Base-by-base conservation (phyloP, 1,140 invertebrate genomes). In the Mactra quadrangularis region DNA sequence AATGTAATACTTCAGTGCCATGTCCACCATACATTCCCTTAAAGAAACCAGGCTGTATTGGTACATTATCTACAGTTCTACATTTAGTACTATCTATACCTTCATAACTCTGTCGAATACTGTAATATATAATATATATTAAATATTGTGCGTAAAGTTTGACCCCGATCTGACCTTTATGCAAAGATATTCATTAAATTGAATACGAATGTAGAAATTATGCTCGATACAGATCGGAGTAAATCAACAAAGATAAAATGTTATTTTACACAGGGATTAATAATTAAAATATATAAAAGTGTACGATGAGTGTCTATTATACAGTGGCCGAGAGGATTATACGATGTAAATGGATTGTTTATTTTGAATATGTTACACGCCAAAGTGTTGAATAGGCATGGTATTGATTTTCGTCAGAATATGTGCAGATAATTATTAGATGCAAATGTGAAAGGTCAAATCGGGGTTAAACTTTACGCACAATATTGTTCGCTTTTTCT, bases 21-120 rank as follows among this genome's bases (percentile, higher is more conserved):
- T 86, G 85, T 22, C 76, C 85, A 29, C 85, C 75, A 57, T 86
- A 86, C 27, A 74, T 78, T 1, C 82, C 85, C 33, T 84, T 84
- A 60, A 86, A 86, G 27, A 86, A 31, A 0, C 85, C 85, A 29
- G 82, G 72, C 45, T 84, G 78, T 22, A 86, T 57, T 29, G 85
- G 85, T 47, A 81, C 64, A 59, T 55, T 64, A 33, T 25, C n/a
- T n/a, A 53, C 31, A 29, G 31, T 50, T 25, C 17, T 1, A 38
- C 22, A 41, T 19, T 3, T 15, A 1, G 81, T 27, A 6, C 47
- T 3, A 11, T 55, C 45, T 7, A 84, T n/a, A 29, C 75, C 45
- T 33, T 78, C 45, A 60, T 71, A 84, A 27, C n/a, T 3, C 11
- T 79, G 68, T 17, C 29, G 38, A 53, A n/a, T n/a, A 22, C 83